Evolutionary conservation across 2,113 vertebrate species (phyloP).

Genomic region (Coptodon bakossiorum): DNA sequence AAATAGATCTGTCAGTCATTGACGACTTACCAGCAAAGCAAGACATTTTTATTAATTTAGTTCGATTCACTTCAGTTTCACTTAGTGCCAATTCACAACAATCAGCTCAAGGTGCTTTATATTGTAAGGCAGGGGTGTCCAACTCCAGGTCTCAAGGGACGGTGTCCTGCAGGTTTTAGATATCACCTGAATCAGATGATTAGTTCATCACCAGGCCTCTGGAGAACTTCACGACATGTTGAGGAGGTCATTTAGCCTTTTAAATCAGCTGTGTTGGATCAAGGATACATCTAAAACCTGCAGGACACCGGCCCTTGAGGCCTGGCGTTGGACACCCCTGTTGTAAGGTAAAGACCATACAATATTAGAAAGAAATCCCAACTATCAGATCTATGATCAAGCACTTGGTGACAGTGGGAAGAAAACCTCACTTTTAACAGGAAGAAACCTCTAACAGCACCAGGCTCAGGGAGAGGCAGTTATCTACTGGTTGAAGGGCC

Average conservation of each 20-base stretch:
- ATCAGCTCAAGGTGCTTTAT: background rate
- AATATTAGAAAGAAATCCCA: background rate
- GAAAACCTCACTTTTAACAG: background rate
- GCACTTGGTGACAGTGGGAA: background rate
- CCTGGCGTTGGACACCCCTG: rapidly evolving
- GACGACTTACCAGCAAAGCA: background rate
- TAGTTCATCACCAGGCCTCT: background rate
- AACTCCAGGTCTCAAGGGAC: rapidly evolving
- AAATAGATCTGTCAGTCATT: background rate
- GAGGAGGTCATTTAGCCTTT: background rate
- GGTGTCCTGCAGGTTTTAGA: background rate
- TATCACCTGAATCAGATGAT: background rate
- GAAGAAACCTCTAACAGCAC: background rate
- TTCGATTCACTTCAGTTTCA: rapidly evolving
- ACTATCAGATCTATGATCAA: background rate
- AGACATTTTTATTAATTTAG: background rate
- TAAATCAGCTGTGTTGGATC: background rate
- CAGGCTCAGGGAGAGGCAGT: background rate
- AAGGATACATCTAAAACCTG: background rate
- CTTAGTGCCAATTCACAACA: background rate
- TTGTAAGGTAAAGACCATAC: background rate
- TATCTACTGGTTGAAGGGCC: background rate
- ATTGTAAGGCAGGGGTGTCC: rapidly evolving
- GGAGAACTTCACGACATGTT: rapidly evolving
- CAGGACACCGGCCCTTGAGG: background rate